Evolutionary conservation across 1,140 invertebrate genomes (phyloP).

Genomic region (Drosophila eugracilis): DNA sequence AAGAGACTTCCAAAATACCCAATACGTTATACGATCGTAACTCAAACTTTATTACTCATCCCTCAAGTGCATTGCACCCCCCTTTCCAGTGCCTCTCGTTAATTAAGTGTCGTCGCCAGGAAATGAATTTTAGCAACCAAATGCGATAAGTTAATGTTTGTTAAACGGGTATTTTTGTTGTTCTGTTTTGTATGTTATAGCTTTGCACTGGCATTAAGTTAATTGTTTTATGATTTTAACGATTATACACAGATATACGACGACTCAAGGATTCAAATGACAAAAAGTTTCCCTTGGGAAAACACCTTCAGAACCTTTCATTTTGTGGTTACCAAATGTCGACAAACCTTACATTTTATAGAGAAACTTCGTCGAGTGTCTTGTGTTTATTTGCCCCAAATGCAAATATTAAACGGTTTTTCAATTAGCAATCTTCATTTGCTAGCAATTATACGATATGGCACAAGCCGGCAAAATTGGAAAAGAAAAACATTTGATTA

Average conservation of each 20-base stretch:
- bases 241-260: constrained; percentile 15
- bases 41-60: constrained; percentile 21
- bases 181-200: constrained; percentile 22
- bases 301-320: not conserved
- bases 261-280: constrained; percentile 10
- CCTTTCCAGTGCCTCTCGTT: constrained; percentile 8
- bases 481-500: constrained; percentile 18
- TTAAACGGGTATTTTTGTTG: constrained; percentile 7
- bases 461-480: constrained; percentile 8
- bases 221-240: constrained; percentile 27
- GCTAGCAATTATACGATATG: not conserved
- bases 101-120: constrained; percentile 38
- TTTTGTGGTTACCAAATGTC: not conserved
- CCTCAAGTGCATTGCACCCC: constrained; percentile 4
- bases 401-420: constrained; percentile 2
- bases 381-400: constrained; percentile 10
- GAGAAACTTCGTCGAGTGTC: not conserved
- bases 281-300: not conserved
- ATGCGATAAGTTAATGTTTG: constrained; percentile 50
- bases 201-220: constrained; percentile 41
- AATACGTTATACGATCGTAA: not conserved
- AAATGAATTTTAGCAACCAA: constrained; percentile 44
- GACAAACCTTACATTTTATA: not conserved
- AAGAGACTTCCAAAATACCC: not conserved
- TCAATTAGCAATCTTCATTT: constrained; percentile 21